Percentiles rank a stretch among this genome's conserved stretches.
These are phyloP conservation scores for Entosphenus tridentatus DNA, from an alignment of 2,113 vertebrate genomes.

Conservation along the genomic window DNA sequence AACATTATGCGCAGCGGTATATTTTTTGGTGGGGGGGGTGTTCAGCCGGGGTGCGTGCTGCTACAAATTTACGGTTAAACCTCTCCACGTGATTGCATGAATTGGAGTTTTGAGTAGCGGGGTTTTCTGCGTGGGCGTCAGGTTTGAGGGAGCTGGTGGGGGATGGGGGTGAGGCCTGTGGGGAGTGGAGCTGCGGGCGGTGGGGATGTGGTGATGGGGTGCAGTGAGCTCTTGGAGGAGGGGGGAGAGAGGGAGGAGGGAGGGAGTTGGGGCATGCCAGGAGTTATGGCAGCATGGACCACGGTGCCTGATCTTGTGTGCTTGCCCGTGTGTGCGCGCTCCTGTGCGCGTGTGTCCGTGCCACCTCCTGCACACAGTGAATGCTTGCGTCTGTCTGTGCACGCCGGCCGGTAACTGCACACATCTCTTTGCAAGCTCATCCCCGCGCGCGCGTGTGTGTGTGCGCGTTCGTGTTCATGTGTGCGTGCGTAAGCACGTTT, in stretches of 20 bases:
- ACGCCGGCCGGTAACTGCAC: not conserved
- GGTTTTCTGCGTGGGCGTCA: too few species aligned
- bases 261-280: conserved; percentile 1
- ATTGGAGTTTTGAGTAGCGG: too few species aligned
- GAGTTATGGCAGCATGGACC: not conserved
- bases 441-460: not conserved
- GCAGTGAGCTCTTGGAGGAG: not conserved
- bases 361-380: not conserved
- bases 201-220: too few species aligned
- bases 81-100: too few species aligned
- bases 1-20: too few species aligned
- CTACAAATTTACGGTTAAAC: too few species aligned
- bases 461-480: not conserved
- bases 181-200: too few species aligned
- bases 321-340: not conserved
- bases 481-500: not conserved
- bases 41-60: too few species aligned
- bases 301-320: not conserved
- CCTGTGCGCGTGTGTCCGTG: not conserved
- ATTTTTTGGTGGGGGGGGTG: too few species aligned
- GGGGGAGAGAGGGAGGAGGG: not conserved
- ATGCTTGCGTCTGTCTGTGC: not conserved
- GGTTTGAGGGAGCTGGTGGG: too few species aligned
- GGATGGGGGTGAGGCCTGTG: too few species aligned
- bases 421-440: not conserved